Conservation (phyloP, 1,140 invertebrate species). For the Eupeodes corollae region DNA sequence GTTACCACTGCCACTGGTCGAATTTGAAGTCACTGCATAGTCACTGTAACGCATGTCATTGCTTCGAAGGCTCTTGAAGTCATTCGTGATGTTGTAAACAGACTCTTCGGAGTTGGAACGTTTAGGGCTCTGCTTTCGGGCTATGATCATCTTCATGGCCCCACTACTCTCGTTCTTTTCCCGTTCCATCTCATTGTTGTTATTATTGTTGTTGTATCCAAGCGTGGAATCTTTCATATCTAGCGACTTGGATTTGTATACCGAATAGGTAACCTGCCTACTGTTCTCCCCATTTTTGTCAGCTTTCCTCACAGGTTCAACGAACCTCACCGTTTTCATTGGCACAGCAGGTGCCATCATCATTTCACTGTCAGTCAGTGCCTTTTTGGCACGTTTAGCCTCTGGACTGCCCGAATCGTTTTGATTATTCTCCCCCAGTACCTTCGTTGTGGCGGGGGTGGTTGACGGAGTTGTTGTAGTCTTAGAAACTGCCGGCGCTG, state of each 20-base stretch:
- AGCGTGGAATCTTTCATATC: neutral
- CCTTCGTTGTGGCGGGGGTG: slow-evolving; percentile 15
- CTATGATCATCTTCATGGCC: slow-evolving; percentile 5
- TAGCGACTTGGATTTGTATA: neutral
- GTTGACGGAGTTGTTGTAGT: slow-evolving; percentile 6
- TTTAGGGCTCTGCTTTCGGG: slow-evolving; percentile 3
- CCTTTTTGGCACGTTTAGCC: slow-evolving; percentile 6
- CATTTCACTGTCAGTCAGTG: neutral
- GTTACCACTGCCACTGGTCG: slow-evolving; percentile 2
- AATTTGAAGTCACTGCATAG: slow-evolving; percentile 8
- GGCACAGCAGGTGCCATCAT: neutral
- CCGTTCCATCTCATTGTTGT: too few species aligned
- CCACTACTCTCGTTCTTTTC: neutral
- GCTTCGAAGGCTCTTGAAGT: slow-evolving; percentile 32
- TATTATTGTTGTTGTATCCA: too few species aligned
- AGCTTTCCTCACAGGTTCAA: too few species aligned
- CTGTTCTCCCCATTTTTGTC: too few species aligned
- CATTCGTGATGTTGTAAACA: slow-evolving; percentile 8
- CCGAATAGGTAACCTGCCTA: neutral
- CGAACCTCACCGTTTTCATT: too few species aligned
- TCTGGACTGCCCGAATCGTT: slow-evolving; percentile 9
- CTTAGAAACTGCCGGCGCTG: slow-evolving; percentile 4
- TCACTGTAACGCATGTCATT: slow-evolving; percentile 33
- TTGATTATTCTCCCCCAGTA: slow-evolving; percentile 19
- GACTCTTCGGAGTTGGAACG: slow-evolving; percentile 7